phyloP scores from a whole-genome alignment of 2,888 invertebrate species.

The Drosophila eohydei region DNA sequence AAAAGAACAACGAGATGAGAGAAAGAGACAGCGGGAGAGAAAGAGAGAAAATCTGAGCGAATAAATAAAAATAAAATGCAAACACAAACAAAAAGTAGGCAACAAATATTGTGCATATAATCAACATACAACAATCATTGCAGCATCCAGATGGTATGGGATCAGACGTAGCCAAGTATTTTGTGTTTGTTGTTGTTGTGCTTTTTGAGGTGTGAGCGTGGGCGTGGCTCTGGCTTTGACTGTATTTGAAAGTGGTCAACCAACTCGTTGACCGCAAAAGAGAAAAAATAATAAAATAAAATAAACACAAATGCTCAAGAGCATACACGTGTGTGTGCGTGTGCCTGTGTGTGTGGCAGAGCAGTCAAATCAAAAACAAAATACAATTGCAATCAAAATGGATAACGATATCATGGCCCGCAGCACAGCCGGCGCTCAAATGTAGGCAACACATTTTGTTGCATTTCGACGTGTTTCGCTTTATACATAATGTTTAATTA shows the following conservation, averaged over 20 bases:
- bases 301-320: constrained; percentile 60
- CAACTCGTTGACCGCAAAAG: constrained; percentile 83
- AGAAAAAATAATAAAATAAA: constrained; percentile 74
- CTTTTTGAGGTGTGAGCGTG: constrained; percentile 4
- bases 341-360: constrained; percentile 30
- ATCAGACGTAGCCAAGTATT: constrained; percentile 38
- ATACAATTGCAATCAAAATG: constrained; percentile 57
- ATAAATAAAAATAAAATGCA: constrained; percentile 20
- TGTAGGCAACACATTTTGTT: constrained; percentile 69
- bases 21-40: neutral
- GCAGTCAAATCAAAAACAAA: constrained; percentile 78
- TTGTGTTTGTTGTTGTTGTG: constrained; percentile 10
- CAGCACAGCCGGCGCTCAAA: constrained; percentile 62
- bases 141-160: neutral
- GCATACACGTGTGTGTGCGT: constrained; percentile 21
- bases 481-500: constrained; percentile 65
- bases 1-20: constrained; percentile 22
- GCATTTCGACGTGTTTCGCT: constrained; percentile 35
- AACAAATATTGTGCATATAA: constrained; percentile 58
- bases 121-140: constrained; percentile 43
- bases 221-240: constrained; percentile 47
- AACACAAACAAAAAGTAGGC: constrained; percentile 47
- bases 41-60: constrained; percentile 1
- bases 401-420: constrained; percentile 24
- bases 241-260: constrained; percentile 83